These are phyloP conservation scores for Thermophis baileyi DNA, from an alignment of 2,113 vertebrate genomes.

Conservation along the genomic window DNA sequence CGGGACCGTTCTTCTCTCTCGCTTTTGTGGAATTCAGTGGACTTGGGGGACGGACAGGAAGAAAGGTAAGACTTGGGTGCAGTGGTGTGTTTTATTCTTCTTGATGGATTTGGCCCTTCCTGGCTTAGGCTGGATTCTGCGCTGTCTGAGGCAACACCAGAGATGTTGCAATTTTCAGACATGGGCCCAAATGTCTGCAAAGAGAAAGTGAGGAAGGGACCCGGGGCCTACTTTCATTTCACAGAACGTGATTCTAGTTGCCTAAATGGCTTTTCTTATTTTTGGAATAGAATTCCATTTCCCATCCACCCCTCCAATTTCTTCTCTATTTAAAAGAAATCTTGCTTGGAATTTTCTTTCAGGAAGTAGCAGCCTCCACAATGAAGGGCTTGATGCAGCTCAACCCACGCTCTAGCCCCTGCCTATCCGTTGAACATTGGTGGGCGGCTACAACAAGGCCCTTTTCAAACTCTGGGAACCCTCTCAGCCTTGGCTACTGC, in stretches of 20 bases:
- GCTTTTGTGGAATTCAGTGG: slow-evolving; percentile 41
- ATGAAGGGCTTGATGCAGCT: neutral
- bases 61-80: slow-evolving; percentile 57
- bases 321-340: slow-evolving; percentile 37
- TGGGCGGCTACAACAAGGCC: neutral
- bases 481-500: neutral
- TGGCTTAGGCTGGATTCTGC: slow-evolving; percentile 52
- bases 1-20: slow-evolving; percentile 28
- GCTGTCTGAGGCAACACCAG: slow-evolving; percentile 42
- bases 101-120: slow-evolving; percentile 51
- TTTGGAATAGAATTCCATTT: neutral
- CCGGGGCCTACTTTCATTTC: neutral
- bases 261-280: slow-evolving; percentile 26
- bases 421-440: neutral
- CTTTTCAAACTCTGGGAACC: neutral
- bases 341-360: neutral
- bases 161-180: slow-evolving; percentile 54
- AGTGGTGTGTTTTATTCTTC: slow-evolving; percentile 3
- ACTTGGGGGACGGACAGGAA: slow-evolving; percentile 38
- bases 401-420: neutral
- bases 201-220: neutral
- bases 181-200: neutral
- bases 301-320: neutral
- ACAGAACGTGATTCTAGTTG: slow-evolving; percentile 15
- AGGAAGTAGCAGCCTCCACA: neutral